A percentile compares a stretch with the other conserved stretches of the same genome.
phyloP scores from a whole-genome alignment of 2,888 invertebrate species.

The Pherbina coryleti region DNA sequence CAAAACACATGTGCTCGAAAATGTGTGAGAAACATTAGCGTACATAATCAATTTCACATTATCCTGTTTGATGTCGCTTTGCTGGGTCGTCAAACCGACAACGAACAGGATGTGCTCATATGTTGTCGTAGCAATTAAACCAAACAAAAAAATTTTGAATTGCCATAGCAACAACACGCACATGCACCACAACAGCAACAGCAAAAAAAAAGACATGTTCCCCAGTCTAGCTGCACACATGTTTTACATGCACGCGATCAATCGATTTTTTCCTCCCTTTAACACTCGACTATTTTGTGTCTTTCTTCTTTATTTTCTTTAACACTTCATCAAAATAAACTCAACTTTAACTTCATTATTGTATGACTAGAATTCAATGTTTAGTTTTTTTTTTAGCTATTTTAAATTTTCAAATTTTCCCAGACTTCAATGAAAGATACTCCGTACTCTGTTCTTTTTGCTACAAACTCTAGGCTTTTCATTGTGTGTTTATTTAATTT shows the following conservation, averaged over 20 bases:
- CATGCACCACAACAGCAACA: neutral
- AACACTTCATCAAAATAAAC: neutral
- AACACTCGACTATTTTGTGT: neutral
- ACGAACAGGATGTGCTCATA: constrained; percentile 24
- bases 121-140: neutral
- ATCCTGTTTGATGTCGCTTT: neutral
- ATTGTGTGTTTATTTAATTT: constrained; percentile 22
- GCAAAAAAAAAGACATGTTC: neutral
- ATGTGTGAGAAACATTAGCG: constrained; percentile 22
- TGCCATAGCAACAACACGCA: constrained; percentile 13
- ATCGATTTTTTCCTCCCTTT: neutral
- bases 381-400: neutral
- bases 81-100: neutral
- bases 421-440: neutral
- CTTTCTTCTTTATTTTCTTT: neutral
- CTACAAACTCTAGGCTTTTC: neutral
- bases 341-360: neutral
- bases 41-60: constrained; percentile 9
- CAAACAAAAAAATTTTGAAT: neutral
- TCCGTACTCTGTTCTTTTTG: neutral
- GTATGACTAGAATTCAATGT: neutral
- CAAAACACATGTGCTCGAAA: constrained; percentile 35
- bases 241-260: constrained; percentile 32
- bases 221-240: constrained; percentile 10
- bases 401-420: neutral